Percentiles rank a stretch among this genome's conserved stretches.
These are phyloP conservation scores for Drosophila cardini DNA, from an alignment of 1,140 invertebrate species.

Conservation along the genomic window DNA sequence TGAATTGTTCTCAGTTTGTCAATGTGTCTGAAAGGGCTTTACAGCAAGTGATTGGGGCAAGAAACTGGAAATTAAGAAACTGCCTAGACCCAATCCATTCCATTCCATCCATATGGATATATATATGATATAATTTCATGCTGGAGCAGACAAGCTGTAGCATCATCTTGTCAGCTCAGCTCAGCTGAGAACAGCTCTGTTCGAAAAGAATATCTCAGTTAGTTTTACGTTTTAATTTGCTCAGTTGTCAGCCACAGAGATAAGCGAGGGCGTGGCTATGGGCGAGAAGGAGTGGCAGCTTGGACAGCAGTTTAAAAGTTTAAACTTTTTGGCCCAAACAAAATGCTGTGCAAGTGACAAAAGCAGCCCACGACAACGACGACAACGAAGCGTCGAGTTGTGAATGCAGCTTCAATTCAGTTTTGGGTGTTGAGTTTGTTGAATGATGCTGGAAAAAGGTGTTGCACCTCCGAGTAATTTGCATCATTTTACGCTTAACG, in stretches of 20 bases:
- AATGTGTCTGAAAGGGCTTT: conserved; percentile 56
- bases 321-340: conserved; percentile 30
- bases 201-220: conserved; percentile 33
- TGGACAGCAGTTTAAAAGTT: conserved; percentile 43
- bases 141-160: conserved; percentile 29
- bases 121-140: conserved; percentile 46
- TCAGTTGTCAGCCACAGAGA: conserved; percentile 48
- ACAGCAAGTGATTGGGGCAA: conserved; percentile 2
- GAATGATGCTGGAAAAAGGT: conserved; percentile 28
- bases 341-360: conserved; percentile 42
- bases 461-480: conserved; percentile 58
- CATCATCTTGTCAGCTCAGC: conserved; percentile 40
- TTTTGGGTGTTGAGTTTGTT: neutral
- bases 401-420: conserved; percentile 24
- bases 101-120: conserved; percentile 31
- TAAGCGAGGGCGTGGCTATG: neutral
- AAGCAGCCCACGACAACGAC: conserved; percentile 27
- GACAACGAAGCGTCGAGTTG: conserved; percentile 22
- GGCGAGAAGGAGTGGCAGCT: neutral
- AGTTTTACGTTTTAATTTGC: conserved; percentile 53
- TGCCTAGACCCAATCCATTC: conserved; percentile 22
- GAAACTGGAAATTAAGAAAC: conserved; percentile 1
- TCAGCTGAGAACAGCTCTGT: conserved; percentile 1
- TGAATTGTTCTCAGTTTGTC: conserved; percentile 61
- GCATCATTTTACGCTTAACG: conserved; percentile 69